A percentile compares a stretch with the other conserved stretches of the same genome.
These are phyloP conservation scores for Tetramorium alpestre DNA, from an alignment of 1,140 invertebrate species.

Conservation along the genomic window DNA sequence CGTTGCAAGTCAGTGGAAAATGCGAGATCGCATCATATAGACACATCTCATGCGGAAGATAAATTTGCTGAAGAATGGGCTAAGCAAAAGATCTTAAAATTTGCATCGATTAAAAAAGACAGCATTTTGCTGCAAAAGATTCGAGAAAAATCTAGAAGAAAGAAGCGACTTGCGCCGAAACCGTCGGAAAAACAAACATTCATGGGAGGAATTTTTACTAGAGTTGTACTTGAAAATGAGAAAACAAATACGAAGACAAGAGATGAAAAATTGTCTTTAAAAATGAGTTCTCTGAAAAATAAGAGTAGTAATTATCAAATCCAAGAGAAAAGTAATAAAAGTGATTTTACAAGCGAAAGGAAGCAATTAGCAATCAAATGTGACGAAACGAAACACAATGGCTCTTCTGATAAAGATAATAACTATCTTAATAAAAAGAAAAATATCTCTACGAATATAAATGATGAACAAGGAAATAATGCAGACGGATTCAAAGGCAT, in stretches of 20 bases:
- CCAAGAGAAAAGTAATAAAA: neutral
- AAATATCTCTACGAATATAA: neutral
- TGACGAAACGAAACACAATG: neutral
- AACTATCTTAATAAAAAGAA: neutral
- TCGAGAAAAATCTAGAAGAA: constrained; percentile 60
- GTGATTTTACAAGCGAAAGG: neutral
- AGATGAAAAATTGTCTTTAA: neutral
- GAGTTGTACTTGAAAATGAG: neutral
- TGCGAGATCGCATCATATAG: neutral
- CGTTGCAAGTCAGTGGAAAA: neutral
- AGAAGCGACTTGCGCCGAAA: constrained; percentile 66
- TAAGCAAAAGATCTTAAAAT: constrained; percentile 7
- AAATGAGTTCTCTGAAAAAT: neutral
- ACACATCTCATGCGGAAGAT: neutral
- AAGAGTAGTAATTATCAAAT: neutral
- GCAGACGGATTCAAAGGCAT: constrained; percentile 6
- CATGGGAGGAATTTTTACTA: neutral
- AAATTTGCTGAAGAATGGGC: neutral
- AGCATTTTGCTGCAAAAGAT: constrained; percentile 65
- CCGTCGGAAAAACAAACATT: constrained; percentile 29
- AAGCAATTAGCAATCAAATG: neutral
- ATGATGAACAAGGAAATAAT: neutral
- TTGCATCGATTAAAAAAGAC: constrained; percentile 35
- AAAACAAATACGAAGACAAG: neutral
- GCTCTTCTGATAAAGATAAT: neutral